Percentiles rank a stretch among this genome's conserved stretches.
Evolutionary conservation across 1,140 invertebrate genomes (phyloP).

Genomic region (Drosophila bipectinata): DNA sequence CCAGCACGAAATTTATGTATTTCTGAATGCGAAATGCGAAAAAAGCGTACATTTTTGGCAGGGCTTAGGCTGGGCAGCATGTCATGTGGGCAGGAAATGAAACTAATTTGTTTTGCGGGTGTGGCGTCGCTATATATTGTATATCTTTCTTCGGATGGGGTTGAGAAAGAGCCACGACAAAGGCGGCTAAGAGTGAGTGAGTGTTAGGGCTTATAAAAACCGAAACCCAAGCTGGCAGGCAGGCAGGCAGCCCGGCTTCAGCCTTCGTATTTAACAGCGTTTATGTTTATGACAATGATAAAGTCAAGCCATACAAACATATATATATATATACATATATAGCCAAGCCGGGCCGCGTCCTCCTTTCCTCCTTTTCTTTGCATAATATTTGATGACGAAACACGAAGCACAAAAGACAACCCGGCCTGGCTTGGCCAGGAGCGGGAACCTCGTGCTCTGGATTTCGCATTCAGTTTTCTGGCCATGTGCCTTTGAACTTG

Average conservation of each 20-base stretch:
- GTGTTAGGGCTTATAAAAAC: too few species aligned
- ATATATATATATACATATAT: too few species aligned
- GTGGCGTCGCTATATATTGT: constrained; percentile 40
- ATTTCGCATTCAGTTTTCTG: neutral
- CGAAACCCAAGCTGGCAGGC: constrained; percentile 26
- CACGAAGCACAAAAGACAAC: constrained; percentile 30
- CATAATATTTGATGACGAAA: constrained; percentile 73
- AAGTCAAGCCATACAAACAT: constrained; percentile 3
- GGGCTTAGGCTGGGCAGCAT: constrained; percentile 56
- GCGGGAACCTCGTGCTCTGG: neutral
- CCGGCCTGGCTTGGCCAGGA: neutral
- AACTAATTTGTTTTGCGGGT: constrained; percentile 77
- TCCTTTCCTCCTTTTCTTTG: constrained; percentile 29
- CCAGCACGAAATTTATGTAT: constrained; percentile 46
- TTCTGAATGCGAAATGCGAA: constrained; percentile 46
- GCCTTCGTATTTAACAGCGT: constrained; percentile 36
- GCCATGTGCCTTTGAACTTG: constrained; percentile 68
- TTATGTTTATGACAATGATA: constrained; percentile 53
- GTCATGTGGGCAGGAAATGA: constrained; percentile 77
- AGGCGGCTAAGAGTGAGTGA: constrained; percentile 9
- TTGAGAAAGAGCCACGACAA: constrained; percentile 32
- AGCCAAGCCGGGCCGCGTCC: constrained; percentile 29
- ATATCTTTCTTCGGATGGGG: constrained; percentile 9
- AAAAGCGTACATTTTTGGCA: constrained; percentile 46
- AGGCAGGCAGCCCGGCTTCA: constrained; percentile 12